Conservation (phyloP, 2,113 vertebrate species). For the Saimiri boliviensis region DNA sequence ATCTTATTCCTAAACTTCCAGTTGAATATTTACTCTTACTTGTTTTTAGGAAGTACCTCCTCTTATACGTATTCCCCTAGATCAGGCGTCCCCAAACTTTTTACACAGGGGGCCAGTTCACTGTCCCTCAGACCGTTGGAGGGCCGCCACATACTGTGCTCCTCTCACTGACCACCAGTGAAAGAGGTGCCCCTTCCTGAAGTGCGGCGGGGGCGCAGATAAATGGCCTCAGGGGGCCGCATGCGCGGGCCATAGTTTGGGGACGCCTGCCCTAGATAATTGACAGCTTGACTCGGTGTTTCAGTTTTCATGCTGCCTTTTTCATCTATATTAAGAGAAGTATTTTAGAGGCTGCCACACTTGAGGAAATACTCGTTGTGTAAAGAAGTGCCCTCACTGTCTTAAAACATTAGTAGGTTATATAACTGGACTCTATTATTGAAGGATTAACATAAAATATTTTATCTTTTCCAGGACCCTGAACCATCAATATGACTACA, state of each 20-base stretch:
- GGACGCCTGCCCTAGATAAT: not conserved
- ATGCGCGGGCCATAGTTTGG: no score
- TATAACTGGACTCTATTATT: not conserved
- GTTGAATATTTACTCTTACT: not conserved
- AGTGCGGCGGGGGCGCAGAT: no score
- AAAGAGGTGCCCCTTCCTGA: no score
- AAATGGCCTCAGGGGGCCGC: no score
- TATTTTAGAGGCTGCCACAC: no score
- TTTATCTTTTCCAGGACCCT: conserved; percentile 90
- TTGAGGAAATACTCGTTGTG: not conserved
- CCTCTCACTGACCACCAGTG: no score
- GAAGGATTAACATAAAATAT: conserved; percentile 2
- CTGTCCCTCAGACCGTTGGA: no score
- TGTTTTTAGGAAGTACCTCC: not conserved
- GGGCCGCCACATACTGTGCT: no score
- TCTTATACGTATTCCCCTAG: not conserved
- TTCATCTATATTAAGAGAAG: not conserved
- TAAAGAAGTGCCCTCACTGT: not conserved
- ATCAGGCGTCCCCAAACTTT: no score
- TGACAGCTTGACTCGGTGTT: not conserved
- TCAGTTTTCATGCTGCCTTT: not conserved
- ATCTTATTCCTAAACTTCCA: not conserved
- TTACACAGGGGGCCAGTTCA: no score
- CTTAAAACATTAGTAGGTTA: not conserved
- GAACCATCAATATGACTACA: conserved; percentile 99